Evolutionary conservation across 2,888 invertebrate genomes (phyloP), one percentile per base, ranked within the genome.

Genomic region (Argyresthia goedartella): DNA sequence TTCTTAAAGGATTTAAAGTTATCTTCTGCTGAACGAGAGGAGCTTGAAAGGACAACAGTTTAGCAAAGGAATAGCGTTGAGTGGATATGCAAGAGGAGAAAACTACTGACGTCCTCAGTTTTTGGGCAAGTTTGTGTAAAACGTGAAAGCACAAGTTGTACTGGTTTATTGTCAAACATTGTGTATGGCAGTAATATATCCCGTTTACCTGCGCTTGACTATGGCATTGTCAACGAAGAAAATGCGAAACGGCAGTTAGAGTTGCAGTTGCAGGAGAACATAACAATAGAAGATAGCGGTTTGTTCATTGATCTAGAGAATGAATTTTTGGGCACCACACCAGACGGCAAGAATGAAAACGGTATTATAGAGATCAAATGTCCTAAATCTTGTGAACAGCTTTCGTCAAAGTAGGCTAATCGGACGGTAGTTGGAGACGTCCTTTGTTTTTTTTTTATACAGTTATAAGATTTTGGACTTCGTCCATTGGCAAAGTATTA

Each of bases 171-270:
- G n/a, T n/a, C n/a, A n/a, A n/a, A n/a, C n/a, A n/a, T n/a, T n/a
- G n/a, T n/a, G n/a, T n/a, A n/a, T n/a, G n/a, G n/a, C n/a, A n/a
- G 52, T 49, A 45, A 45, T 44, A 33, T 41, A 6, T 36, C 48
- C 41, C n/a, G 46, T 4, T 41, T 54, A 14, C 33, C 45, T 36
- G 48, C 54, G n/a, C 14, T 54, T 34, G 16, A 39, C 35, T 47
- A 54, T 48, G 54, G 54, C 14, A 50, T 43, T 50, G 48, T 47
- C 41, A 54, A 54, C 49, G 50, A 54, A 47, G 50, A 51, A 53
- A 48, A 39, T 15, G 53, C 53, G 33, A 48, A 48, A 14, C 42
- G 41, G 10, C 55, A n/a, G n/a, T n/a, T n/a, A n/a, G n/a, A 55
- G 25, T 42, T 55, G 9, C 35, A 53, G 43, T 48, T 48, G 25